Evolutionary conservation across 2,888 invertebrate genomes (phyloP).

Genomic region (Patella depressa): DNA sequence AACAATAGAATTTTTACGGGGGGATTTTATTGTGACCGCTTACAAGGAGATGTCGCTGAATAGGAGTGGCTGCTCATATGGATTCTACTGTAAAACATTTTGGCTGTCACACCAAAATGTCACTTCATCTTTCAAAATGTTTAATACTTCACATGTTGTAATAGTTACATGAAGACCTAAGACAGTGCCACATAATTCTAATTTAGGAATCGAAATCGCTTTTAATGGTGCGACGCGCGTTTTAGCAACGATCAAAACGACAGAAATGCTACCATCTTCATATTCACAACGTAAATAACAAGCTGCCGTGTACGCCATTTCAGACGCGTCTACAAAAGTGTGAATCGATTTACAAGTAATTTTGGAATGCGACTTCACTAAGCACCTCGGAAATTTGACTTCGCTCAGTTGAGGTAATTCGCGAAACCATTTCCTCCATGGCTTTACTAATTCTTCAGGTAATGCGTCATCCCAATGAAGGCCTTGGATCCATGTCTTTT

Average conservation of each 20-base stretch:
- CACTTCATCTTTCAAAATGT: slow-evolving; percentile 12
- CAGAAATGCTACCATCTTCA: slow-evolving; percentile 11
- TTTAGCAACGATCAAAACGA: slow-evolving; percentile 11
- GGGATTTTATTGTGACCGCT: too few relatives aligned
- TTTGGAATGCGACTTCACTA: not conserved
- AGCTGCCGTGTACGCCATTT: not conserved
- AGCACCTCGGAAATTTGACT: not conserved
- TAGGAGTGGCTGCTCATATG: too few relatives aligned
- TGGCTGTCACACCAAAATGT: slow-evolving; percentile 29
- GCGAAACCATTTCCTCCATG: not conserved
- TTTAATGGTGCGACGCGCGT: slow-evolving; percentile 14
- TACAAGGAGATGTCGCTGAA: too few relatives aligned
- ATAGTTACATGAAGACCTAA: not conserved
- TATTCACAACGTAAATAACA: not conserved
- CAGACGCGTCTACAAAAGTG: slow-evolving; percentile 4
- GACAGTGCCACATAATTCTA: too few relatives aligned
- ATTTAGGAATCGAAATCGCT: slow-evolving; percentile 13
- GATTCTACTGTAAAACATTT: slow-evolving; percentile 29
- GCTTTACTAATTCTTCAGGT: slow-evolving; percentile 2
- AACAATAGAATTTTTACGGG: too few relatives aligned
- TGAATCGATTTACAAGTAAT: not conserved
- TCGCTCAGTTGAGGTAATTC: too few relatives aligned
- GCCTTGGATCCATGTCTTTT: slow-evolving; percentile 6
- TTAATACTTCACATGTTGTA: slow-evolving; percentile 1
- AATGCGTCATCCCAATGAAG: not conserved